These are phyloP conservation scores for Sipunculus nudus DNA, from an alignment of 2,888 invertebrate species.

Conservation along the genomic window DNA sequence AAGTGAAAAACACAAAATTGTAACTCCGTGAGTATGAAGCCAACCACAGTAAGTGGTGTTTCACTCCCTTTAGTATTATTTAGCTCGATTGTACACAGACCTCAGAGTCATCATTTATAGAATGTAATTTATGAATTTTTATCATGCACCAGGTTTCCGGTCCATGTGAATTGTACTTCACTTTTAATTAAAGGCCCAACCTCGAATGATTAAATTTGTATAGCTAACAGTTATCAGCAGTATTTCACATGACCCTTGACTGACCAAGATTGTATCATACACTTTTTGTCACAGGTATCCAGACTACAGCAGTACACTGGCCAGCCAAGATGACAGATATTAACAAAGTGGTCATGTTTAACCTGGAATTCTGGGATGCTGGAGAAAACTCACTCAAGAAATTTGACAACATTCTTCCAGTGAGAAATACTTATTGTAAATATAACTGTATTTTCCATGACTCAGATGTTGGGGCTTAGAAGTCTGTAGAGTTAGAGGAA, in stretches of 20 bases:
- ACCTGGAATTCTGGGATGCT: conserved; percentile 72
- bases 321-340: conserved; percentile 71
- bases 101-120: too few species aligned
- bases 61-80: too few species aligned
- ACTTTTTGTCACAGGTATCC: conserved; percentile 67
- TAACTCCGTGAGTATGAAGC: too few species aligned
- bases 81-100: too few species aligned
- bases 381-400: conserved; percentile 71
- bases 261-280: background rate
- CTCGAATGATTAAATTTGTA: too few species aligned
- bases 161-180: too few species aligned
- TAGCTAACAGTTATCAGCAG: background rate
- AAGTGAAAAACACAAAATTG: too few species aligned
- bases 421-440: conserved; percentile 53
- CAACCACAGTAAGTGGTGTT: too few species aligned
- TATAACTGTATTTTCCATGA: background rate
- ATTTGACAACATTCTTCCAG: conserved; percentile 71
- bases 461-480: too few species aligned
- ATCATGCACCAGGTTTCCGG: too few species aligned
- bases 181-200: too few species aligned
- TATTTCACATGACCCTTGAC: background rate
- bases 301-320: conserved; percentile 71
- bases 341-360: conserved; percentile 70
- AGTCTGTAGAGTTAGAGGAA: background rate
- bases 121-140: too few species aligned